Conservation (phyloP, 1,140 invertebrate species). For the Zophobas atratus region DNA sequence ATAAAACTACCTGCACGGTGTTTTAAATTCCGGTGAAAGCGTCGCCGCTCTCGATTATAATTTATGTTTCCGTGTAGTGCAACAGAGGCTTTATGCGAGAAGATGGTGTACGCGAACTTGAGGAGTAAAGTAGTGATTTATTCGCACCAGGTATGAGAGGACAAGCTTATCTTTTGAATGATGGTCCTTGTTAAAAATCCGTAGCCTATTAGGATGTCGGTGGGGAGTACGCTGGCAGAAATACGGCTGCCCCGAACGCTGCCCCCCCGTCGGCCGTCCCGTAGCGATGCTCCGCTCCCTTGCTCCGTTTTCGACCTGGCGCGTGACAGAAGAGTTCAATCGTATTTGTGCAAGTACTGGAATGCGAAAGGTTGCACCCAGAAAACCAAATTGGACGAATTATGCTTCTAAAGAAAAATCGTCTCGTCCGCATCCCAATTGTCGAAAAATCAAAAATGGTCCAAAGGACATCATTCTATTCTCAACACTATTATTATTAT, state of each 20-base stretch:
- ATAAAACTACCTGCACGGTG: conserved; percentile 28
- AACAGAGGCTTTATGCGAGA: conserved; percentile 24
- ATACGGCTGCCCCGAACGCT: conserved; percentile 44
- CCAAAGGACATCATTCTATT: too few relatives aligned
- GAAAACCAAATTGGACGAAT: conserved; percentile 2
- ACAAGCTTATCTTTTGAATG: conserved; percentile 61
- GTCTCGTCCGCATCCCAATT: too few relatives aligned
- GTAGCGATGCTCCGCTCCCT: conserved; percentile 33
- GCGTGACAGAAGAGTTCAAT: conserved; percentile 49
- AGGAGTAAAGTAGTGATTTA: conserved; percentile 56
- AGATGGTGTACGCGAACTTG: conserved; percentile 31
- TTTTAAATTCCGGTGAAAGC: conserved; percentile 19
- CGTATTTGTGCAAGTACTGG: conserved; percentile 14
- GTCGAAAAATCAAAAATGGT: too few relatives aligned
- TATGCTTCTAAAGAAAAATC: not conserved
- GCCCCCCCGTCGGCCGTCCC: conserved; percentile 32
- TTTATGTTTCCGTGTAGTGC: conserved; percentile 1
- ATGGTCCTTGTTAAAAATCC: conserved; percentile 61
- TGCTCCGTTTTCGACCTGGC: conserved; percentile 36
- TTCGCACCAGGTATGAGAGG: conserved; percentile 56
- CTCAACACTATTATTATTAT: too few relatives aligned
- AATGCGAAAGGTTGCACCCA: conserved; percentile 13
- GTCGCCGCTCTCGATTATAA: not conserved
- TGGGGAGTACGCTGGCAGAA: conserved; percentile 47
- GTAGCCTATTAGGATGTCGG: conserved; percentile 58